Evolutionary conservation across 2,113 vertebrate genomes (phyloP).

Genomic region (Arothron firmamentum): DNA sequence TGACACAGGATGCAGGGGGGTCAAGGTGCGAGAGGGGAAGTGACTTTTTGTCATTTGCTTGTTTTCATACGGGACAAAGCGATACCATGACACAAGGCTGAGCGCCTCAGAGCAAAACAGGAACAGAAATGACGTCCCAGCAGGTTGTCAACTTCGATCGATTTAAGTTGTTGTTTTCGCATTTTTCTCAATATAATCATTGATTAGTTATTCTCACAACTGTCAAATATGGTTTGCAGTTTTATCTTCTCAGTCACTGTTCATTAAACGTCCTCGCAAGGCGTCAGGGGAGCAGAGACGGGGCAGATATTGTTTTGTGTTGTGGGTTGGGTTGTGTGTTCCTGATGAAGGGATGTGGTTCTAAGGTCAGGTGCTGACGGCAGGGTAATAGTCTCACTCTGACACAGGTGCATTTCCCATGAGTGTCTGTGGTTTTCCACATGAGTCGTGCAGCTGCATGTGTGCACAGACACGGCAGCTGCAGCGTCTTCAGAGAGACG

Average conservation of each 20-base stretch:
- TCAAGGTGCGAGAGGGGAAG: conserved; percentile 66
- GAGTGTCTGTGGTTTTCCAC: conserved; percentile 65
- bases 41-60: conserved; percentile 63
- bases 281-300: neutral
- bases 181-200: neutral
- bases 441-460: conserved; percentile 60
- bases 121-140: conserved; percentile 43
- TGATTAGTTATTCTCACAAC: too few species aligned
- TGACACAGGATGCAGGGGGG: conserved; percentile 68
- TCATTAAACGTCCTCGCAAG: neutral
- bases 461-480: conserved; percentile 55
- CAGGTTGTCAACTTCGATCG: conserved; percentile 21
- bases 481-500: conserved; percentile 23
- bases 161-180: neutral
- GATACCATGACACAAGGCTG: conserved; percentile 59
- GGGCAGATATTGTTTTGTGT: conserved; percentile 15
- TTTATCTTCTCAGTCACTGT: neutral
- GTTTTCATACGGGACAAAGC: conserved; percentile 61
- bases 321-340: conserved; percentile 37
- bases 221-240: too few species aligned
- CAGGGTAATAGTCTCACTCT: conserved; percentile 34
- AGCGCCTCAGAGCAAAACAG: conserved; percentile 56
- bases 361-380: conserved; percentile 39
- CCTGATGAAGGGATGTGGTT: conserved; percentile 59
- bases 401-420: conserved; percentile 69